Conservation (phyloP, 2,888 invertebrate genomes). For the Hesperia comma region DNA sequence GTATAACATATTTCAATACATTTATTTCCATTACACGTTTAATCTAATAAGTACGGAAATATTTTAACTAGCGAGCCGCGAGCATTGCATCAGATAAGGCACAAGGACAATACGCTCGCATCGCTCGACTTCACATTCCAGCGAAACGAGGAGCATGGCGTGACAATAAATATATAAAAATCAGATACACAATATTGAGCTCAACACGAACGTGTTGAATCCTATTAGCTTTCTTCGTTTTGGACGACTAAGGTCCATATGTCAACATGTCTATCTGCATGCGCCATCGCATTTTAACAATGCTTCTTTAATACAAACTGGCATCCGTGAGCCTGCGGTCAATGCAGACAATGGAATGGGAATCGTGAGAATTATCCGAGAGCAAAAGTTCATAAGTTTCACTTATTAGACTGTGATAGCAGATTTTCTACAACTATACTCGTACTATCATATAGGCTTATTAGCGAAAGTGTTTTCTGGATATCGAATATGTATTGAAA, state of each 20-base stretch:
- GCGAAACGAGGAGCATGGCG: not conserved
- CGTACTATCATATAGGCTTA: not conserved
- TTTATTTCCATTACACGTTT: not conserved
- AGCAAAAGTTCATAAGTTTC: not conserved
- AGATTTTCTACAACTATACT: too few relatives aligned
- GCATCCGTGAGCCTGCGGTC: not conserved
- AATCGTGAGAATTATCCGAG: not conserved
- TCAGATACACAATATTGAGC: constrained; percentile 3
- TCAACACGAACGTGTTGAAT: constrained; percentile 7
- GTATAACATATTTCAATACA: not conserved
- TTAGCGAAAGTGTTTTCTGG: not conserved
- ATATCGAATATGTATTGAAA: not conserved
- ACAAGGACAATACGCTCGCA: constrained; percentile 5
- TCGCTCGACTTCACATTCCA: constrained; percentile 7
- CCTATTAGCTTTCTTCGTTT: constrained; percentile 2
- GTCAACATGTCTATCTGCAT: constrained; percentile 9
- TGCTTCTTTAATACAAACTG: constrained; percentile 19
- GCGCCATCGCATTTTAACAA: constrained; percentile 8
- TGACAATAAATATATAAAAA: constrained; percentile 15
- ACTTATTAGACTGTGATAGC: too few relatives aligned
- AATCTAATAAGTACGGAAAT: not conserved
- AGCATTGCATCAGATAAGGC: constrained; percentile 10
- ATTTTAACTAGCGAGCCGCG: not conserved
- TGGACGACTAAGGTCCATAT: constrained; percentile 6
- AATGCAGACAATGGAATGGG: not conserved